These are phyloP conservation scores for Sinosuthora webbiana DNA, from an alignment of 2,113 vertebrate species.

Conservation along the genomic window DNA sequence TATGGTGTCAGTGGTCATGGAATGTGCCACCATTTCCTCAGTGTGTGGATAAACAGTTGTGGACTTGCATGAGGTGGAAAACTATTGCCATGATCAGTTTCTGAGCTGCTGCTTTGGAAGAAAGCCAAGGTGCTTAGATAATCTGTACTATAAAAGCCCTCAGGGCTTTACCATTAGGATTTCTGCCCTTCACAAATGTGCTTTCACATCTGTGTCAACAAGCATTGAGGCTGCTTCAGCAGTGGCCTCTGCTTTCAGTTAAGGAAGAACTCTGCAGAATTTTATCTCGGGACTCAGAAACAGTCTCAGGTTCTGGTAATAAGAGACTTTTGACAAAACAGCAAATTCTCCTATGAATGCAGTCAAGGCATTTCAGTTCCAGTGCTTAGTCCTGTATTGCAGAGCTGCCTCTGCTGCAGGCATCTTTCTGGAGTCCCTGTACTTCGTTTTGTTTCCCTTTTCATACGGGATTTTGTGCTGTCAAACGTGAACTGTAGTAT, in stretches of 20 bases:
- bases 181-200: background rate
- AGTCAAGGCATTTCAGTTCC: background rate
- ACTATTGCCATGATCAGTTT: background rate
- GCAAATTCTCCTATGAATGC: background rate
- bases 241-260: background rate
- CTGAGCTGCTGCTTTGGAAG: background rate
- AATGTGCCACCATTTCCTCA: background rate
- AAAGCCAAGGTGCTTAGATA: background rate
- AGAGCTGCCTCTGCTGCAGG: background rate
- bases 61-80: background rate
- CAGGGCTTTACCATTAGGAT: background rate
- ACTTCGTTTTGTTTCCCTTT: background rate
- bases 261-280: background rate
- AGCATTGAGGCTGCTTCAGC: background rate
- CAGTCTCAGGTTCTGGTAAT: background rate
- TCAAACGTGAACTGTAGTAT: background rate
- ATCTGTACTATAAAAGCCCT: background rate
- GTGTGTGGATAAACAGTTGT: background rate
- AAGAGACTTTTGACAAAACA: background rate
- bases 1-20: background rate
- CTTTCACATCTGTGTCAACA: background rate
- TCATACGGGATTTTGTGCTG: background rate
- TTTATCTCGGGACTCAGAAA: background rate
- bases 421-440: background rate
- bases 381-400: background rate